These are phyloP conservation scores for Tipula helvola DNA, from an alignment of 2,888 invertebrate species.

Conservation along the genomic window DNA sequence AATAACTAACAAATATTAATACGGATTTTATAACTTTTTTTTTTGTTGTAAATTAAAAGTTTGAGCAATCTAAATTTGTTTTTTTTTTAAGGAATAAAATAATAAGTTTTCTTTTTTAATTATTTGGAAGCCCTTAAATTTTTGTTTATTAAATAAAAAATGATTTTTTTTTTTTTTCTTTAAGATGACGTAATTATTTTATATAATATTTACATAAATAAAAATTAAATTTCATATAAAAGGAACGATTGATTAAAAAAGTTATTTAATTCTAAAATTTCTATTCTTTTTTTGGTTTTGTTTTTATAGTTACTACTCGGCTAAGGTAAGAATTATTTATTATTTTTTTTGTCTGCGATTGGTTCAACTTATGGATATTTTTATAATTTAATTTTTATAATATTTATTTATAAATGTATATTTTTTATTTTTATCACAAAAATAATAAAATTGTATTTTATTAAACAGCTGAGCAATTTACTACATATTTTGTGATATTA, in stretches of 20 bases:
- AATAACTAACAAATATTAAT: not conserved
- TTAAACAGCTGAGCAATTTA: not conserved
- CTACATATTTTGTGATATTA: not conserved
- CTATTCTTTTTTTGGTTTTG: not conserved
- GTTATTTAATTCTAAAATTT: not conserved
- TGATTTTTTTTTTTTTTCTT: not conserved
- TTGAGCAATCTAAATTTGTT: not conserved
- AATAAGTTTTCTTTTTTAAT: not conserved
- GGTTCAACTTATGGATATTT: not conserved
- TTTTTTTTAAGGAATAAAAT: not conserved
- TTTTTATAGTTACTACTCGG: not conserved
- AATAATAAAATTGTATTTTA: not conserved
- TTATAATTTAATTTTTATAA: not conserved
- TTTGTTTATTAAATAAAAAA: not conserved
- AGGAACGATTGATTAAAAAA: not conserved
- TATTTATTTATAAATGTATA: not conserved
- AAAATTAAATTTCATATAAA: not conserved
- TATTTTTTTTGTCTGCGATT: not conserved
- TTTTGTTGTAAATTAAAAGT: not conserved
- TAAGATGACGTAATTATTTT: not conserved
- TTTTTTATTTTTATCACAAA: not conserved
- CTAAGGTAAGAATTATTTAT: not conserved
- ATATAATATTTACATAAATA: not conserved
- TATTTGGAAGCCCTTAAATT: conserved; percentile 4
- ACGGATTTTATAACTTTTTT: not conserved